Base-by-base conservation (phyloP, 35 echinoderm and acorn worm species). In the Holothuria glaberrima region DNA sequence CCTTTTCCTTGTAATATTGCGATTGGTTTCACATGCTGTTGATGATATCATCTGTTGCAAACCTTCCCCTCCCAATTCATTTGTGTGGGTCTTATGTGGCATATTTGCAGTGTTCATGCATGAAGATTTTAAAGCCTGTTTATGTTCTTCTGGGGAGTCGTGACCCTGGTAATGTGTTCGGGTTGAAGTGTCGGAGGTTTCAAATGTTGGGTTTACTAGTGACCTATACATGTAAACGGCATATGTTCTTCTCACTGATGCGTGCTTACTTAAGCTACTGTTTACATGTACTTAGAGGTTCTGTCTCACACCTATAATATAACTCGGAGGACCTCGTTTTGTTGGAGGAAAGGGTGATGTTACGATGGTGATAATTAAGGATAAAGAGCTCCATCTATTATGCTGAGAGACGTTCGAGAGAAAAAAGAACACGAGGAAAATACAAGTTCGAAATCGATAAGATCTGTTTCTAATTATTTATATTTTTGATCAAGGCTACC, bases 141-240 rank as follows among this genome's bases (percentile, higher is more conserved):
- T 61, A 61, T n/a, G 58, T 61, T n/a, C 58, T 14, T 61, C 3
- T 61, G 58, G 58, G 58, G 58, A 61, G 58, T 61, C 58, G 58
- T n/a, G 58, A 61, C 58, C 58, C 58, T 61, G 58, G 58, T 61
- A n/a, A n/a, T 61, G 58, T 61, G 58, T 61, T 61, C 58, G 16
- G 58, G 58, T 61, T 61, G 58, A n/a, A 61, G 58, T n/a, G n/a
- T n/a, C n/a, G n/a, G n/a, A n/a, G n/a, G n/a, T 61, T 61, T 61
- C 16, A 61, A 18, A 61, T 61, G 58, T 61, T 61, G 58, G 58
- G 58, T 61, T 61, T 61, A 61, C 58, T 59, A 59, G 58, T 59
- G 58, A 59, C 58, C 58, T 59, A 59, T 59, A 59, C 58, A 2
- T 61, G 58, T 61, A 0, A 61, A 61, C 58, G 58, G 58, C 58